Evolutionary conservation across 2,113 vertebrate species (phyloP).

Genomic region (Pao palembangensis): DNA sequence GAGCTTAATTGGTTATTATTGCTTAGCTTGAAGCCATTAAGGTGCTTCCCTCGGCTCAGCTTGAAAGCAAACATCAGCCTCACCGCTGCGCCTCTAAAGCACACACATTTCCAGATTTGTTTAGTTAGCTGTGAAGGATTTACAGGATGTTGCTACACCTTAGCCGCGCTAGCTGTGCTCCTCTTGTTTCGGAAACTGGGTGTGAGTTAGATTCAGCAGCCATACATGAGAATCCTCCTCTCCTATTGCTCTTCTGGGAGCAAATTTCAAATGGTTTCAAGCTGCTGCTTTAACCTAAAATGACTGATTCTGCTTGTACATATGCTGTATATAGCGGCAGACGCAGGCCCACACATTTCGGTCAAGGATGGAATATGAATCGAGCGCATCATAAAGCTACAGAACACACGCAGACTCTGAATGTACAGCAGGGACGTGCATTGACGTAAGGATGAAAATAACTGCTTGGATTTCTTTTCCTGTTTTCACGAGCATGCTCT

Average conservation of each 20-base stretch:
- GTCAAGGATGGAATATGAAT: background rate
- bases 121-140: no score
- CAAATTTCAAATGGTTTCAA: background rate
- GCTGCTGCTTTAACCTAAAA: constrained; percentile 4
- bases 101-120: no score
- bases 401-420: background rate
- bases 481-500: constrained; percentile 6
- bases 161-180: no score
- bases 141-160: no score
- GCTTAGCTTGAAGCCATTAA: no score
- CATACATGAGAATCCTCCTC: background rate
- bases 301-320: background rate
- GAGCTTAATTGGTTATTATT: no score
- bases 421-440: no score
- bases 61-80: no score
- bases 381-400: constrained; percentile 2
- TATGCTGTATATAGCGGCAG: background rate
- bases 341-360: background rate
- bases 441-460: background rate
- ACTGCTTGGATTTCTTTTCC: constrained; percentile 3
- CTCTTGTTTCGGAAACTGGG: no score
- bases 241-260: background rate
- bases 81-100: no score
- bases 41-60: no score
- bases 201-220: background rate